These are phyloP conservation scores for Crocuta crocuta DNA, from an alignment of 2,113 vertebrate genomes.

Conservation along the genomic window DNA sequence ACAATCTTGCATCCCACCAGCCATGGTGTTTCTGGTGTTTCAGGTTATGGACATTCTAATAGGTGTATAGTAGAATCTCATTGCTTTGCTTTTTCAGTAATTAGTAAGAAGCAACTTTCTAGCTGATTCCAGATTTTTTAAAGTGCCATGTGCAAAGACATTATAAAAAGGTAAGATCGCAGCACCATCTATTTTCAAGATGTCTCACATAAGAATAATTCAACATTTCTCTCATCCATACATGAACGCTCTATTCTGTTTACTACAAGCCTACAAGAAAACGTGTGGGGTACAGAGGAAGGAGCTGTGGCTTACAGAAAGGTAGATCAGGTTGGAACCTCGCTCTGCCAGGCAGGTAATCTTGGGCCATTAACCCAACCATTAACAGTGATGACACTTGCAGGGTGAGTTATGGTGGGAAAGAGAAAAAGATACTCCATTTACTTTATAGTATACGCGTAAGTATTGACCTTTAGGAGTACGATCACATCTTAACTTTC, in stretches of 20 bases:
- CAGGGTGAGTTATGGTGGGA: not conserved
- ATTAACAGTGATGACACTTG: not conserved
- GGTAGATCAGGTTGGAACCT: not conserved
- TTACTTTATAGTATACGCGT: not conserved
- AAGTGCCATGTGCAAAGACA: not conserved
- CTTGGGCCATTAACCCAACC: not conserved
- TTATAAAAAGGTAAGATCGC: not conserved
- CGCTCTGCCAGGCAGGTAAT: not conserved
- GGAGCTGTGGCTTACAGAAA: not conserved
- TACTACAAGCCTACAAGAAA: not conserved
- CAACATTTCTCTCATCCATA: not conserved
- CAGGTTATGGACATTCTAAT: not conserved
- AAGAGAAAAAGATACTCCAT: not conserved
- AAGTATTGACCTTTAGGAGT: not conserved
- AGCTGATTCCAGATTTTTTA: not conserved
- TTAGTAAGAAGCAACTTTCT: not conserved
- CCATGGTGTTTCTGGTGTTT: not conserved
- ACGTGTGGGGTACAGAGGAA: not conserved
- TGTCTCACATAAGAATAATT: not conserved
- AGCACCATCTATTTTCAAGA: slow-evolving; percentile 5
- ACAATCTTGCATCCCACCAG: not conserved
- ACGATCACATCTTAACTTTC: not conserved
- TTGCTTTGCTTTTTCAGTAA: not conserved
- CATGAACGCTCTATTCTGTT: not conserved
- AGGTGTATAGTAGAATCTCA: not conserved